Evolutionary conservation across 1,140 invertebrate genomes (phyloP).

Genomic region (Anoplolepis gracilipes): DNA sequence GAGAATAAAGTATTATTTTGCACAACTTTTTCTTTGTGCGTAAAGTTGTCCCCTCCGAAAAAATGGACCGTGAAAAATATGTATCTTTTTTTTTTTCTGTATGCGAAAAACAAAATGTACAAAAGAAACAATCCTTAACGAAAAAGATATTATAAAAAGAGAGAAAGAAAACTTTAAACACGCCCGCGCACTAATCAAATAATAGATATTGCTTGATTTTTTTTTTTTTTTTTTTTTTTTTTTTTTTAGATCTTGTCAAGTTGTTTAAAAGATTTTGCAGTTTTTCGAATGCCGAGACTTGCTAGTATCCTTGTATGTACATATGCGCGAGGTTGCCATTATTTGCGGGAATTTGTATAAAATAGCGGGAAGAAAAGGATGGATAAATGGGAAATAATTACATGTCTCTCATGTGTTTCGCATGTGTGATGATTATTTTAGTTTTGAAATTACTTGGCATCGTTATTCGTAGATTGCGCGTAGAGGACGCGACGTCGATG

Average conservation of each 20-base stretch:
- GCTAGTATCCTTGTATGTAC: not conserved
- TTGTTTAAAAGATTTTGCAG: not conserved
- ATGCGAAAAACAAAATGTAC: not conserved
- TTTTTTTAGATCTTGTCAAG: too few species aligned
- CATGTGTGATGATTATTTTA: not conserved
- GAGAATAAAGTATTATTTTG: not conserved
- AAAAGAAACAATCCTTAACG: not conserved
- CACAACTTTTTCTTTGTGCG: not conserved
- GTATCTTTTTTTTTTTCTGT: not conserved
- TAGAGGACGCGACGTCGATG: slow-evolving; percentile 21
- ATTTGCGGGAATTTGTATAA: not conserved
- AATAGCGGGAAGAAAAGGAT: not conserved
- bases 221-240: too few species aligned
- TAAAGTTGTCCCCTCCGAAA: not conserved
- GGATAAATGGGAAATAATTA: not conserved
- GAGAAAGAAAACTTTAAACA: not conserved
- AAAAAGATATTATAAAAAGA: not conserved
- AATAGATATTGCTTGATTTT: too few species aligned
- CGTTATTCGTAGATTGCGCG: slow-evolving; percentile 25
- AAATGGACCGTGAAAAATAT: not conserved
- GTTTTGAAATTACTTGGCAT: not conserved
- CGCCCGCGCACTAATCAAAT: too few species aligned
- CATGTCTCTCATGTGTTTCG: not conserved
- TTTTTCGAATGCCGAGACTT: not conserved
- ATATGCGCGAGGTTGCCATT: not conserved